Conservation (phyloP, 2,797 vertebrate genomes). For the Anguilla anguilla region DNA sequence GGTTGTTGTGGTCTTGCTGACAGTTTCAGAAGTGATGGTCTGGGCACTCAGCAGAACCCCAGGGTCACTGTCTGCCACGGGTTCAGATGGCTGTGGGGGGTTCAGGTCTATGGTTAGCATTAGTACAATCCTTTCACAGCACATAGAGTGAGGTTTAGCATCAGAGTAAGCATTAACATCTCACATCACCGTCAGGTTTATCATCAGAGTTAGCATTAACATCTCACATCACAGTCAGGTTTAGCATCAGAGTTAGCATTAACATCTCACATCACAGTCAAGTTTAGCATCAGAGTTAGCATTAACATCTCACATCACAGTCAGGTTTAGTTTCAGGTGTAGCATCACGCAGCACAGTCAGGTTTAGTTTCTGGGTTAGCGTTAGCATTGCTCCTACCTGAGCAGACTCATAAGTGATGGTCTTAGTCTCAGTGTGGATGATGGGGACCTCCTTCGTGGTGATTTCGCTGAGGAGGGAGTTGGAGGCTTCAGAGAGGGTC, state of each 20-base stretch:
- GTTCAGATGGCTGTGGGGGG: constrained; percentile 78
- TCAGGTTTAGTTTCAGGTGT: neutral
- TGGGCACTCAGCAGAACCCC: constrained; percentile 93
- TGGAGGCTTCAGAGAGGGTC: constrained; percentile 85
- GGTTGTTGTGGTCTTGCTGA: constrained; percentile 96
- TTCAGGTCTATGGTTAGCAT: neutral
- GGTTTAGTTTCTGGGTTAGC: neutral
- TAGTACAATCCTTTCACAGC: constrained; percentile 18
- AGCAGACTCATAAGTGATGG: constrained; percentile 88
- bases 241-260: neutral
- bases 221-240: neutral
- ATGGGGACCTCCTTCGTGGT: constrained; percentile 90
- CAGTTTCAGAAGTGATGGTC: constrained; percentile 96
- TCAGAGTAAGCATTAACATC: neutral
- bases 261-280: neutral
- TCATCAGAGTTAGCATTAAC: neutral
- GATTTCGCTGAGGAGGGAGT: constrained; percentile 78
- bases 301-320: neutral
- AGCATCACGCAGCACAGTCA: neutral
- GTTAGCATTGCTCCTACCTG: constrained; percentile 74
- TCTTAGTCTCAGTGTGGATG: constrained; percentile 86
- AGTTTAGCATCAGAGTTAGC: neutral
- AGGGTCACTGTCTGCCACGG: constrained; percentile 80
- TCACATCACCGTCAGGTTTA: neutral
- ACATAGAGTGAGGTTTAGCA: neutral